These are phyloP conservation scores for Coturnix japonica DNA, from an alignment of 2,113 vertebrate species.

Conservation along the genomic window DNA sequence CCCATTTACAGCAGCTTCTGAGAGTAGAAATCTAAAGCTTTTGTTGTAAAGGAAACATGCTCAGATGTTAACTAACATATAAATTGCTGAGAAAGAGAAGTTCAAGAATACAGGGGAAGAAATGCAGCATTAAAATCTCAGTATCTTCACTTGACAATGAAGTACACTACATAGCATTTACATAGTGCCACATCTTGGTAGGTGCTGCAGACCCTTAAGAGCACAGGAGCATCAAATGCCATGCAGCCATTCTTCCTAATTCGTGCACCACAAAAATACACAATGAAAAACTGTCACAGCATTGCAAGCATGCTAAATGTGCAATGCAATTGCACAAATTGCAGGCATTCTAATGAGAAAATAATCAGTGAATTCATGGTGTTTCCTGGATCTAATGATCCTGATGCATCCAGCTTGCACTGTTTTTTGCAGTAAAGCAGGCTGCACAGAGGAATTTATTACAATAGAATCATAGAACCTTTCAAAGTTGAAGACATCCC, in stretches of 20 bases:
- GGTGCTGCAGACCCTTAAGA: not conserved
- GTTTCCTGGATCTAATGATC: not conserved
- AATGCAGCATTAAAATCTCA: not conserved
- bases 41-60: not conserved
- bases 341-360: not conserved
- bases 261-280: not conserved
- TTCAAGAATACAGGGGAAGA: conserved; percentile 44
- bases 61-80: conserved; percentile 26
- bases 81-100: conserved; percentile 16
- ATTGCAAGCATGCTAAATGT: not conserved
- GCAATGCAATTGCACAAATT: not conserved
- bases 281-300: not conserved
- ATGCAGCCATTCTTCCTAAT: not conserved
- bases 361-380: fast-evolving
- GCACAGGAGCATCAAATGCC: not conserved
- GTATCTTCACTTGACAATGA: not conserved
- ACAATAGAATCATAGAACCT: not conserved
- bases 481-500: not conserved
- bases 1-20: not conserved
- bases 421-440: not conserved
- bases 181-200: not conserved
- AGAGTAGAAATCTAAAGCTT: conserved; percentile 19
- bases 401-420: not conserved
- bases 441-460: not conserved
- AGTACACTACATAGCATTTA: not conserved